Percentiles rank a stretch among this genome's conserved stretches.
These are phyloP conservation scores for Microchirus variegatus DNA, from an alignment of 2,797 vertebrate species.

Conservation along the genomic window DNA sequence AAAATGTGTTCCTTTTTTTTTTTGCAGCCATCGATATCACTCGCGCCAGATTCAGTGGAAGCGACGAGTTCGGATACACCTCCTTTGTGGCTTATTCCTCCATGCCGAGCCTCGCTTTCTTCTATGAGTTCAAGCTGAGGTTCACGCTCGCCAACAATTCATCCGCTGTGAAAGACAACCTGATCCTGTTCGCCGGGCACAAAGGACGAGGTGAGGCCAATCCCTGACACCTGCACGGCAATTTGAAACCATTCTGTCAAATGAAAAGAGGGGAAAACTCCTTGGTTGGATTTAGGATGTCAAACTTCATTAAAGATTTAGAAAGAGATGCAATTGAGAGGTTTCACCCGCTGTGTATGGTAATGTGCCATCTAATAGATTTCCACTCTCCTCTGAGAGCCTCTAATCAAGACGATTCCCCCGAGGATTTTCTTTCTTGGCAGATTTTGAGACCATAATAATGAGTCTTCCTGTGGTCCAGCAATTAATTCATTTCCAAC, in stretches of 20 bases:
- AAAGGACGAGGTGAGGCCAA: constrained; percentile 86
- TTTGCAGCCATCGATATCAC: constrained; percentile 85
- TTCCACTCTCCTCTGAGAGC: constrained; percentile 53
- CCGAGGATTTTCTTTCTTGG: constrained; percentile 45
- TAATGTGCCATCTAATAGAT: constrained; percentile 68
- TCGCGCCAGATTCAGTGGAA: constrained; percentile 85
- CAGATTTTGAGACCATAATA: constrained; percentile 49
- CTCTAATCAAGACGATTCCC: constrained; percentile 54
- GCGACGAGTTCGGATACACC: constrained; percentile 84
- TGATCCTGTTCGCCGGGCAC: constrained; percentile 90
- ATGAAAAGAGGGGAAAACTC: constrained; percentile 29
- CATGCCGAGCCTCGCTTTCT: constrained; percentile 79
- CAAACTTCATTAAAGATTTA: constrained; percentile 54
- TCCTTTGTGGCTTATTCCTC: constrained; percentile 85
- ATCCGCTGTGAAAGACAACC: constrained; percentile 86
- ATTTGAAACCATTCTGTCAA: constrained; percentile 36
- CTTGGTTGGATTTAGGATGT: constrained; percentile 45
- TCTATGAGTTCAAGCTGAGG: constrained; percentile 88
- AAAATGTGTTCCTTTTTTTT: constrained; percentile 38
- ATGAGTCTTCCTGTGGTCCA: constrained; percentile 33
- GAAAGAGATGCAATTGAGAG: constrained; percentile 38
- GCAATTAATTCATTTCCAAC: constrained; percentile 50
- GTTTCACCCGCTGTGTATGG: constrained; percentile 48
- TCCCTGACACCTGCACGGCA: constrained; percentile 20
- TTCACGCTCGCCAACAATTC: constrained; percentile 84